Base-by-base conservation (phyloP, 1,140 invertebrate genomes). In the Dryas iulia region DNA sequence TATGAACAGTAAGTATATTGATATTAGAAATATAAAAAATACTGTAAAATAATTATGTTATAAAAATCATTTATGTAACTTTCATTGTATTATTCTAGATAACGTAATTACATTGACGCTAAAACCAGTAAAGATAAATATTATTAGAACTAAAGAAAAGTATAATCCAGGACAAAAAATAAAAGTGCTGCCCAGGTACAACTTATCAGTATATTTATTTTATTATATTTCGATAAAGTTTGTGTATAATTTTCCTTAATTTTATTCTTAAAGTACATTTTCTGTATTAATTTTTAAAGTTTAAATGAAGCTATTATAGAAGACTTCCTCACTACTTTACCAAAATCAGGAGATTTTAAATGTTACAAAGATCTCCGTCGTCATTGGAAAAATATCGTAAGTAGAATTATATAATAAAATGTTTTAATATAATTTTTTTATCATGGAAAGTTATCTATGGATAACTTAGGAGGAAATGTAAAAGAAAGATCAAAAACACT, bases 301-400 rank as follows among this genome's bases (percentile, higher is more conserved):
- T 62, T 62, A 24, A 63, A 63, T 23, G 52, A 63, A 26, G 61
- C 47, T n/a, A 18, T 63, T 1, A 56, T 66, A 7, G 81, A 89
- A 66, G 83, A 86, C 35, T 73, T 77, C 57, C 75, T 69, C 57
- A 73, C 82, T 58, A 67, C 59, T 5, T 76, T 92, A 56, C 90
- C 91, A 4, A 56, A 77, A 57, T 58, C 64, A 8, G 83, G 81
- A 63, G 80, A 74, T 63, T 93, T 92, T 66, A 87, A 80, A 61
- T 79, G 64, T 25, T 92, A 92, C 59, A 92, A 92, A 69, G 91
- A 92, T 71, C 76, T 93, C 52, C 87, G 86, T 66, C 84, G 92
- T 24, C 90, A 93, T 69, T 93, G 92, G 92, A 93, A 93, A 80
- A 93, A 93, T 79, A 92, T 90, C 71, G 92, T 92, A 77, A 87